phyloP scores from a whole-genome alignment of 2,797 vertebrate species.

The Peromyscus eremicus region DNA sequence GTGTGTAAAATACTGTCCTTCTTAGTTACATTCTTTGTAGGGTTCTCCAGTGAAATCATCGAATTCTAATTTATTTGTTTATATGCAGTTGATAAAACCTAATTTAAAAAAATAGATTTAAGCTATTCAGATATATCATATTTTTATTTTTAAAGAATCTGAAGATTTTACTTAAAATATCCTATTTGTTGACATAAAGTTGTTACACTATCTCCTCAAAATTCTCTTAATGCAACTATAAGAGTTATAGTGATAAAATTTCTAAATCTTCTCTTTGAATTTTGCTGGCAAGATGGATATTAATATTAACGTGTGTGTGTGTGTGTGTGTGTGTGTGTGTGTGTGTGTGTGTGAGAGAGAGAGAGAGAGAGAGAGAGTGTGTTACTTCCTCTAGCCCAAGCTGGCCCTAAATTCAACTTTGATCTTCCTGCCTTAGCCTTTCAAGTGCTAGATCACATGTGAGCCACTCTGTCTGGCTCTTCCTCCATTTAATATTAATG shows the following conservation, averaged over 20 bases:
- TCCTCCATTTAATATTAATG: neutral
- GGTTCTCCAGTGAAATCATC: neutral
- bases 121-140: neutral
- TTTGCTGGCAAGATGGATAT: neutral
- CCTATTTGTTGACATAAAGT: neutral
- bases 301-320: no score
- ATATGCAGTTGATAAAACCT: neutral
- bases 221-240: neutral
- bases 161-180: slow-evolving; percentile 9
- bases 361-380: neutral
- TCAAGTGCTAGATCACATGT: neutral
- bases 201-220: neutral
- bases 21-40: neutral
- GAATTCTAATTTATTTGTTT: neutral
- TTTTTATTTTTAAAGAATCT: slow-evolving; percentile 21
- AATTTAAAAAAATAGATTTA: slow-evolving; percentile 32
- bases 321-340: no score
- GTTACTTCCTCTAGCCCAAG: neutral
- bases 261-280: neutral
- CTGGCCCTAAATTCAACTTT: neutral
- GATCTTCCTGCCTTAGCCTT: neutral
- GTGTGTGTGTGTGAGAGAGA: no score
- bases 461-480: neutral
- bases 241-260: slow-evolving; percentile 14
- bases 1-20: neutral